Percentiles rank a stretch among this genome's conserved stretches.
Evolutionary conservation across 2,888 invertebrate genomes (phyloP).

Genomic region (Agrochola lychnidis): DNA sequence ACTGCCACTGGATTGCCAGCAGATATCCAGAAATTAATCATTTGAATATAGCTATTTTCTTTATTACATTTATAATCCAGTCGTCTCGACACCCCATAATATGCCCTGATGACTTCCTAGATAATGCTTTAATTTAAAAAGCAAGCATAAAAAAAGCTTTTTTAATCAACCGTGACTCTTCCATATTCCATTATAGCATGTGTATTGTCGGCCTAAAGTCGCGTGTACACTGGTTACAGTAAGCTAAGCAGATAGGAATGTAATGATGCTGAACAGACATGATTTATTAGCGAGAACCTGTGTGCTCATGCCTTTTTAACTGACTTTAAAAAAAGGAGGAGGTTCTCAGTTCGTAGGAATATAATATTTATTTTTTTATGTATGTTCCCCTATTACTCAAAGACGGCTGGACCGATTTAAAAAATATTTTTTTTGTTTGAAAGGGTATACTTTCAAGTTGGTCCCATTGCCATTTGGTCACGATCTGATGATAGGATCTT

Average conservation of each 20-base stretch:
- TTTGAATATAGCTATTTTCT: background rate
- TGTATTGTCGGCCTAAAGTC: conserved; percentile 2
- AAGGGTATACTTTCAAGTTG: no score
- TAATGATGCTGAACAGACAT: conserved; percentile 46
- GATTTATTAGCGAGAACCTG: conserved; percentile 41
- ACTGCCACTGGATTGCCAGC: background rate
- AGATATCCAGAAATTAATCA: background rate
- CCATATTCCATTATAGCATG: background rate
- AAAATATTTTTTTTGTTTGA: no score
- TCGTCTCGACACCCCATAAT: background rate
- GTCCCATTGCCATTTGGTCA: no score
- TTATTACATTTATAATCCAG: background rate
- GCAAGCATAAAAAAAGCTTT: background rate
- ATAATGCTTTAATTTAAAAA: background rate
- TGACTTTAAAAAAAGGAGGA: no score
- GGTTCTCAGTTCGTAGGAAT: no score
- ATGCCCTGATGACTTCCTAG: background rate
- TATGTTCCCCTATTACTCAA: no score
- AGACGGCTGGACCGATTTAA: no score
- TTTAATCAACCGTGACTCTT: background rate
- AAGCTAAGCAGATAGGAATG: conserved; percentile 11
- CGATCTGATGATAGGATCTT: no score
- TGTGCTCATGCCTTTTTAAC: conserved; percentile 25
- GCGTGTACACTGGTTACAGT: conserved; percentile 35
- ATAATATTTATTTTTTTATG: no score